A percentile compares a stretch with the other conserved stretches of the same genome.
Conservation (phyloP, 2,113 vertebrate genomes). For the Lepisosteus oculatus region DNA sequence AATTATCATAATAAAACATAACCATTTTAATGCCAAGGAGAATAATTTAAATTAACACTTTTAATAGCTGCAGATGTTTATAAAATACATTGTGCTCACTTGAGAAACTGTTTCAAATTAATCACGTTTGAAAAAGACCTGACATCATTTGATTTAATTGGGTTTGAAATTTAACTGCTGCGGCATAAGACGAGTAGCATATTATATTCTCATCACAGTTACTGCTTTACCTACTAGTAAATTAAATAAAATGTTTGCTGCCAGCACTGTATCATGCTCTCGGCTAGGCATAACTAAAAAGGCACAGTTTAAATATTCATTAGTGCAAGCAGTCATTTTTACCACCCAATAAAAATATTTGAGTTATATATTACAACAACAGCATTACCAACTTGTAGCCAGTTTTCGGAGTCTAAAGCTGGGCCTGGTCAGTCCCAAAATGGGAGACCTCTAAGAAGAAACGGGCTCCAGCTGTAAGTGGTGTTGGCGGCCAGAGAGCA, state of each 20-base stretch:
- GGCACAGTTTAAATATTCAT: too few species aligned
- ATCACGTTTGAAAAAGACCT: not conserved
- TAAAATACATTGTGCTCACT: conserved; percentile 3
- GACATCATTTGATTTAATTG: conserved; percentile 10
- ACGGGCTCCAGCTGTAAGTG: too few species aligned
- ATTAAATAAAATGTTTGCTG: conserved; percentile 7
- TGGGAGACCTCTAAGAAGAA: too few species aligned
- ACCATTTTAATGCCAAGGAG: conserved; percentile 7
- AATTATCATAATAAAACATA: conserved; percentile 3
- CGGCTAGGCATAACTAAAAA: too few species aligned
- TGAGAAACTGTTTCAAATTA: not conserved
- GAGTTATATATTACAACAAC: too few species aligned
- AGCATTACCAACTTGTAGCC: too few species aligned
- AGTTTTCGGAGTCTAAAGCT: too few species aligned
- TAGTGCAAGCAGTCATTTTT: too few species aligned
- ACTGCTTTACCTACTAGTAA: conserved; percentile 2
- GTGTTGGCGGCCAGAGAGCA: too few species aligned
- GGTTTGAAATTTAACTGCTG: conserved; percentile 2
- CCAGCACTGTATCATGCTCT: not conserved
- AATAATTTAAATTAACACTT: conserved; percentile 13
- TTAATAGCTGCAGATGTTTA: not conserved
- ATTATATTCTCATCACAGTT: not conserved
- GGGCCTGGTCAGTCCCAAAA: too few species aligned
- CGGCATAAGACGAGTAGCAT: conserved; percentile 8
- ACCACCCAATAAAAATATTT: too few species aligned